These are phyloP conservation scores for human (Homo sapiens) DNA, from an alignment of 2,113 vertebrate species.

Conservation along the genomic window DNA sequence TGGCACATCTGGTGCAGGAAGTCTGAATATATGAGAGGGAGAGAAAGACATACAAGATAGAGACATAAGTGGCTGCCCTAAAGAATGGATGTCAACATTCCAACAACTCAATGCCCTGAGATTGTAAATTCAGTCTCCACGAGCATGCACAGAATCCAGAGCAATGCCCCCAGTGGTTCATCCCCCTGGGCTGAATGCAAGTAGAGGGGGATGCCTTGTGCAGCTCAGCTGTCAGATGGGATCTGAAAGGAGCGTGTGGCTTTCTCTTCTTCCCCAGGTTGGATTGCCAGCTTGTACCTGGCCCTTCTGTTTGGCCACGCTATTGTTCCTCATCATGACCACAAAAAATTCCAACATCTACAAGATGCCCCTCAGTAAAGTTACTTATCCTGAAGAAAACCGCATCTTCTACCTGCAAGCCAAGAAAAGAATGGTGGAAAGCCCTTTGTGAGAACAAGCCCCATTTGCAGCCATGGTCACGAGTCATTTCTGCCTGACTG, in stretches of 20 bases:
- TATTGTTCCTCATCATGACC: conserved; percentile 92
- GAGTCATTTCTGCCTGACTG: neutral
- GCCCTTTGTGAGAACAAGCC: conserved; percentile 65
- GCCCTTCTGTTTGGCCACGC: conserved; percentile 95
- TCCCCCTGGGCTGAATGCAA: neutral
- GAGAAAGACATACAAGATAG: neutral
- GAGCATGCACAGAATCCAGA: neutral
- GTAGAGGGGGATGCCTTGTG: neutral
- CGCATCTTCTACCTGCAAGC: conserved; percentile 84
- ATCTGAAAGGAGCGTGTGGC: neutral
- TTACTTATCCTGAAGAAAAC: conserved; percentile 95
- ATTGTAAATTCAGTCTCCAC: neutral
- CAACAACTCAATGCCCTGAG: neutral
- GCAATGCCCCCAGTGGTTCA: accelerated
- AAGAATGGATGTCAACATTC: neutral
- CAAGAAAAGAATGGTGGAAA: conserved; percentile 62
- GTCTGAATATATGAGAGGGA: neutral
- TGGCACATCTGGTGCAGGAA: neutral
- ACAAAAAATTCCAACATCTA: conserved; percentile 88
- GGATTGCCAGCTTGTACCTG: conserved; percentile 93
- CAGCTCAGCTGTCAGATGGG: neutral
- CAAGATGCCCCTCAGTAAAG: conserved; percentile 92
- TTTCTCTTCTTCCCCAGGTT: conserved; percentile 82
- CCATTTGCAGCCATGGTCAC: neutral
- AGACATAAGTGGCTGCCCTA: neutral